Conservation (phyloP, 2,797 vertebrate species). For the Nannoperca obscura region DNA sequence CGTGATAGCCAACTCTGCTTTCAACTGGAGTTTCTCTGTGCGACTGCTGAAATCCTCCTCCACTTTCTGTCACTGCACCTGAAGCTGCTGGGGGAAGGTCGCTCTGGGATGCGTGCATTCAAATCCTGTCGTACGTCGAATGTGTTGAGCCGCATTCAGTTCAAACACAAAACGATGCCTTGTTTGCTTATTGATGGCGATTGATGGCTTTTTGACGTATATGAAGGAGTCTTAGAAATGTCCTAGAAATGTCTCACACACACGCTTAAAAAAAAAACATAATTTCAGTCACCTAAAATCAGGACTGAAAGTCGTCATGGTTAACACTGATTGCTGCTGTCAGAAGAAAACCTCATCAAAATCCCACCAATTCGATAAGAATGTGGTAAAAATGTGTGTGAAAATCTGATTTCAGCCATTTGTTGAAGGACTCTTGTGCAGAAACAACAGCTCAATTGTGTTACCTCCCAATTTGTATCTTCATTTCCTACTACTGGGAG, state of each 20-base stretch:
- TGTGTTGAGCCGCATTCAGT: constrained; percentile 33
- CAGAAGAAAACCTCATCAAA: not conserved
- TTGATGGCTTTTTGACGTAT: no score
- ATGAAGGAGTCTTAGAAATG: no score
- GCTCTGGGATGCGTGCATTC: constrained; percentile 34
- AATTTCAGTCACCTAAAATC: not conserved
- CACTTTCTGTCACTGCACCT: constrained; percentile 49
- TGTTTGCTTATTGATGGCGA: constrained; percentile 1
- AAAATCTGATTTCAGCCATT: not conserved
- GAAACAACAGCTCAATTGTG: not conserved
- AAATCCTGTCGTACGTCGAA: constrained; percentile 34
- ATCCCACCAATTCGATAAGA: not conserved
- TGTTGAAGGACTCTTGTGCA: not conserved
- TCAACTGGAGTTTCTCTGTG: constrained; percentile 37
- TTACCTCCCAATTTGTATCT: not conserved
- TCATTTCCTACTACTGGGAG: no score
- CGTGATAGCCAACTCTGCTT: constrained; percentile 12
- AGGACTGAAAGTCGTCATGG: not conserved
- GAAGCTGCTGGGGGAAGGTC: constrained; percentile 41
- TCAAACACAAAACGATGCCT: constrained; percentile 28
- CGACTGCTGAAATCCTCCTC: constrained; percentile 53
- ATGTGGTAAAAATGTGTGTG: not conserved
- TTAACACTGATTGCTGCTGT: not conserved
- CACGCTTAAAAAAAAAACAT: no score
- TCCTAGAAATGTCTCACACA: not conserved